Evolutionary conservation across 2,113 vertebrate genomes (phyloP).

Genomic region (Hippocampus mohnikei): DNA sequence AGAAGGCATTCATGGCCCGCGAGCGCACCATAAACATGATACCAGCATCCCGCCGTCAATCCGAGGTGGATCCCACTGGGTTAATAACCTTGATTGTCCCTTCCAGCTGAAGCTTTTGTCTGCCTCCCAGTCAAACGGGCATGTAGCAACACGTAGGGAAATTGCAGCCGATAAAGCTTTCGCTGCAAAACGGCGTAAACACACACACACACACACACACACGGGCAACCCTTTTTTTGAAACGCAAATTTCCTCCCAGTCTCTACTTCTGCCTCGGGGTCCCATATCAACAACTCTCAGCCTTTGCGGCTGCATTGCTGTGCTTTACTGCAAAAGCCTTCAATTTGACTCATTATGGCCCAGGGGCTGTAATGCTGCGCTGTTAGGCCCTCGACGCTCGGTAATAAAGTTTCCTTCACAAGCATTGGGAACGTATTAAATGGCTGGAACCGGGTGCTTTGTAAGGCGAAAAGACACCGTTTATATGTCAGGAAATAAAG

Average conservation of each 20-base stretch:
- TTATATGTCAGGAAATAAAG: constrained; percentile 15
- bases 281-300: constrained; percentile 40
- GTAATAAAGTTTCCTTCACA: constrained; percentile 68
- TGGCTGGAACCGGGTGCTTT: constrained; percentile 18
- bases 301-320: constrained; percentile 16
- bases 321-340: constrained; percentile 55
- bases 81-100: constrained; percentile 56
- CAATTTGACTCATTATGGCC: constrained; percentile 68
- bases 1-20: background rate
- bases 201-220: constrained; percentile 13
- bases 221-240: constrained; percentile 22
- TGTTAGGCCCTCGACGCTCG: constrained; percentile 60
- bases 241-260: constrained; percentile 25
- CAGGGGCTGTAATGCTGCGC: constrained; percentile 65
- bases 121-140: constrained; percentile 36
- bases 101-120: constrained; percentile 52
- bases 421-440: constrained; percentile 39
- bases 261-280: constrained; percentile 17
- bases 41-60: constrained; percentile 34
- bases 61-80: constrained; percentile 48
- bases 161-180: constrained; percentile 15
- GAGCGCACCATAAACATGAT: background rate
- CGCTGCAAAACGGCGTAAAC: constrained; percentile 20
- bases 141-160: constrained; percentile 62
- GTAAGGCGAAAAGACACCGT: constrained; percentile 16